Percentiles rank a stretch among this genome's conserved stretches.
Conservation (phyloP, 2,113 vertebrate species). For the Aspidoscelis tigris region DNA sequence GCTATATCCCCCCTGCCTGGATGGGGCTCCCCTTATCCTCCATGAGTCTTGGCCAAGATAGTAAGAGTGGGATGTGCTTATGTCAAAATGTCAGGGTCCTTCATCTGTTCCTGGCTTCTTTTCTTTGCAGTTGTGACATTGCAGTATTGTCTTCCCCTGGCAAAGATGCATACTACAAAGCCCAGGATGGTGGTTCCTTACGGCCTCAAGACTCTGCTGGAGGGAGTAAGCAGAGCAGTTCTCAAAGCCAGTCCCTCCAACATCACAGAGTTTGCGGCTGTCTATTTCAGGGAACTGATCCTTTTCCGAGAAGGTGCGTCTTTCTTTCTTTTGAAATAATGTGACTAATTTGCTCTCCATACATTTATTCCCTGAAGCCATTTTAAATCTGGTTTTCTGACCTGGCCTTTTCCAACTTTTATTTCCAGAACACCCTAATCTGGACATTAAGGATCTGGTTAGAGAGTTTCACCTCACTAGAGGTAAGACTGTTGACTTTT, state of each 20-base stretch:
- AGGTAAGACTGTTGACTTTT: constrained; percentile 56
- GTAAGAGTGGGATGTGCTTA: no score
- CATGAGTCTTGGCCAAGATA: no score
- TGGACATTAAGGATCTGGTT: constrained; percentile 73
- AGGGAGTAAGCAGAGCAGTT: constrained; percentile 71
- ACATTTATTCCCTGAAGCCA: neutral
- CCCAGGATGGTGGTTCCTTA: constrained; percentile 63
- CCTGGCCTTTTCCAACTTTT: constrained; percentile 16
- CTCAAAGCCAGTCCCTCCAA: constrained; percentile 64
- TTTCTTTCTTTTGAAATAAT: neutral
- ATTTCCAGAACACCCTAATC: constrained; percentile 59
- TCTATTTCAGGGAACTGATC: constrained; percentile 74
- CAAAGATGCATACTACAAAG: constrained; percentile 66
- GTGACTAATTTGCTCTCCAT: neutral
- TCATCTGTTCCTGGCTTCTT: constrained; percentile 22
- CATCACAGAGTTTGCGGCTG: constrained; percentile 66
- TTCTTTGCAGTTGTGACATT: constrained; percentile 53
- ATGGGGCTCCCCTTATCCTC: no score
- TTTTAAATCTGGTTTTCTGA: no score
- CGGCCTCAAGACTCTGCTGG: constrained; percentile 71
- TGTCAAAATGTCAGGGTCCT: neutral
- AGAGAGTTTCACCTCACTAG: constrained; percentile 63
- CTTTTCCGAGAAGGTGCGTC: constrained; percentile 74
- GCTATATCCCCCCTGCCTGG: no score
- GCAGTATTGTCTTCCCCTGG: constrained; percentile 13